phyloP scores from a whole-genome alignment of 2,888 invertebrate species.

The Helleia helle region DNA sequence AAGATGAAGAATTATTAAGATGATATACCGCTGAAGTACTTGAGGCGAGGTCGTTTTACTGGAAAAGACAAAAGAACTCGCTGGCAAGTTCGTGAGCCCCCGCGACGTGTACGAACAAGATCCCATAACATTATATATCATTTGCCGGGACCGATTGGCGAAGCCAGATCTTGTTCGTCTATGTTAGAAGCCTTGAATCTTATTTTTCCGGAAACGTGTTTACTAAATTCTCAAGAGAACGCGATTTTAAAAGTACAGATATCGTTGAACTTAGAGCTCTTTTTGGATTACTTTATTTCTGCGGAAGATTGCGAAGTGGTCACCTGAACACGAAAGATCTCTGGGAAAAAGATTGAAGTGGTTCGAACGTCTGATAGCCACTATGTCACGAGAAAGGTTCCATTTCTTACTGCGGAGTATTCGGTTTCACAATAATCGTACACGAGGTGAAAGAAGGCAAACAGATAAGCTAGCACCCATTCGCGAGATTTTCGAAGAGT shows the following conservation, averaged over 20 bases:
- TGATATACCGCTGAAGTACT: too few species aligned
- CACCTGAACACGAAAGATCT: slow-evolving; percentile 14
- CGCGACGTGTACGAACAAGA: too few species aligned
- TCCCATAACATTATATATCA: too few species aligned
- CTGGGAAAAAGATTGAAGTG: slow-evolving; percentile 16
- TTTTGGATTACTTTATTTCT: slow-evolving; percentile 15
- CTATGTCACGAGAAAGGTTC: slow-evolving; percentile 15
- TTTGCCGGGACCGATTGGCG: too few species aligned
- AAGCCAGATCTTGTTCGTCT: too few species aligned
- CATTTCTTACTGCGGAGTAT: slow-evolving; percentile 14
- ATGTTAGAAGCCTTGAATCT: too few species aligned
- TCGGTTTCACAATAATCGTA: slow-evolving; percentile 15
- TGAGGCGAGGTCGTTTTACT: too few species aligned
- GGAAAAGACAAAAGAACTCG: too few species aligned
- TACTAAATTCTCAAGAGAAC: too few species aligned
- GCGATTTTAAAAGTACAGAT: slow-evolving; percentile 14
- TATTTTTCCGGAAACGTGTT: too few species aligned
- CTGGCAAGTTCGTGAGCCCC: too few species aligned
- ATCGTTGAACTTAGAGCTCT: slow-evolving; percentile 14
- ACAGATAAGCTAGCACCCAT: slow-evolving; percentile 16
- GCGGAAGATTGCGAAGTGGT: slow-evolving; percentile 13
- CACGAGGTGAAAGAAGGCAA: slow-evolving; percentile 8
- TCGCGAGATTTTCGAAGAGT: slow-evolving; percentile 14
- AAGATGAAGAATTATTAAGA: too few species aligned
- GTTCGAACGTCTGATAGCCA: slow-evolving; percentile 16